Conservation (phyloP, 2,888 invertebrate species). For the Sesia bembeciformis region DNA sequence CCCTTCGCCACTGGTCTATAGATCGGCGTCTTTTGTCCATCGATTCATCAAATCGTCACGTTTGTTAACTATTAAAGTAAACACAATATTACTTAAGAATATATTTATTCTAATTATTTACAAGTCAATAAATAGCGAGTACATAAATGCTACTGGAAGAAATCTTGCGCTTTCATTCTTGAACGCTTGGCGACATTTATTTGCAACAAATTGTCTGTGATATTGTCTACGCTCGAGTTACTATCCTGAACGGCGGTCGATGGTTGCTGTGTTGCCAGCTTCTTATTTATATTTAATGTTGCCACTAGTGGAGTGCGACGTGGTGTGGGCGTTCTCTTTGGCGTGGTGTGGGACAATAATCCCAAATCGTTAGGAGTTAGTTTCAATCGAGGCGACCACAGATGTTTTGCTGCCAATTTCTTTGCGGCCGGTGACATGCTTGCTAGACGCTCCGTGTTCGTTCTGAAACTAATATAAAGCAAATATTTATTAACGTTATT, state of each 20-base stretch:
- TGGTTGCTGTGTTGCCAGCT: slow-evolving; percentile 13
- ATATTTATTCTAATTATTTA: no score
- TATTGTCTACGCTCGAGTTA: slow-evolving; percentile 47
- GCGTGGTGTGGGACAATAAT: slow-evolving; percentile 36
- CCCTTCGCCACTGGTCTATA: no score
- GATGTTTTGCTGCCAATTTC: slow-evolving; percentile 81
- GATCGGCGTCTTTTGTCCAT: no score
- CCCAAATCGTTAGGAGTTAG: slow-evolving; percentile 57
- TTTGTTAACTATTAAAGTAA: no score
- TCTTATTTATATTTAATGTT: slow-evolving; percentile 23
- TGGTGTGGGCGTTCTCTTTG: slow-evolving; percentile 28
- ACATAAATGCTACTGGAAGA: slow-evolving; percentile 68
- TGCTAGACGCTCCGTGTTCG: slow-evolving; percentile 85
- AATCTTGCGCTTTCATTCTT: slow-evolving; percentile 86
- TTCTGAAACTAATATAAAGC: slow-evolving; percentile 43
- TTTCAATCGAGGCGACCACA: slow-evolving; percentile 57
- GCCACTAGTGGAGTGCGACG: slow-evolving; percentile 30
- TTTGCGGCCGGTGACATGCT: slow-evolving; percentile 97
- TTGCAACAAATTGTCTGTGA: slow-evolving; percentile 91
- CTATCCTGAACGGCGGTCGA: slow-evolving; percentile 8
- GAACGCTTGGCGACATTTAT: slow-evolving; percentile 83
- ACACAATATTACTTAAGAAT: no score
- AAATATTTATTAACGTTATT: background rate
- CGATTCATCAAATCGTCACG: no score
- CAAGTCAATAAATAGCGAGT: background rate